phyloP scores from a whole-genome alignment of 2,888 invertebrate genomes.

The Coleophora deauratella region DNA sequence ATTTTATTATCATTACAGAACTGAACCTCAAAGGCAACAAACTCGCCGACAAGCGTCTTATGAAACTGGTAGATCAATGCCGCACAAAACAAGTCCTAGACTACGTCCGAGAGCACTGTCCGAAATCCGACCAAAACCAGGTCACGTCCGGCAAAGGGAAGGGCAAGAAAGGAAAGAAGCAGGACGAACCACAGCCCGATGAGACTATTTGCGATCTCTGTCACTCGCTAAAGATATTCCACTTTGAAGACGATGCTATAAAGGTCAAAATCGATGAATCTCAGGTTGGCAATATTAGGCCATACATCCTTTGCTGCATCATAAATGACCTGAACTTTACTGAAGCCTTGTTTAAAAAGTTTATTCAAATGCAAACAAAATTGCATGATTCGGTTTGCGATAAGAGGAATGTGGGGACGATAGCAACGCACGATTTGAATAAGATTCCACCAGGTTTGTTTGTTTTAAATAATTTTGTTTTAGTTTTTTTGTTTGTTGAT shows the following conservation, averaged over 20 bases:
- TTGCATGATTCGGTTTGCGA: conserved; percentile 84
- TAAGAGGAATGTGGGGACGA: conserved; percentile 84
- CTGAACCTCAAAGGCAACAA: conserved; percentile 83
- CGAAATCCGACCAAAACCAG: conserved; percentile 43
- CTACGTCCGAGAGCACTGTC: conserved; percentile 81
- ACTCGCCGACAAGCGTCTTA: conserved; percentile 80
- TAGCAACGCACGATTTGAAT: conserved; percentile 87
- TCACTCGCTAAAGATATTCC: conserved; percentile 57
- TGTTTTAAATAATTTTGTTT: no score
- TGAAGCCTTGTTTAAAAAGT: conserved; percentile 79
- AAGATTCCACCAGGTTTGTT: conserved; percentile 73
- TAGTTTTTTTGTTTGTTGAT: conserved; percentile 1
- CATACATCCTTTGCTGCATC: conserved; percentile 82
- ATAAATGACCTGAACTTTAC: conserved; percentile 77
- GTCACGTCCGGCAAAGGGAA: conserved; percentile 36
- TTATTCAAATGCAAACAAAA: conserved; percentile 86
- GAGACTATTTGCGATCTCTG: conserved; percentile 41
- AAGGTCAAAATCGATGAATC: conserved; percentile 69
- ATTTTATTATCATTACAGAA: no score
- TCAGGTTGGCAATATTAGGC: conserved; percentile 77
- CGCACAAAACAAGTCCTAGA: conserved; percentile 84
- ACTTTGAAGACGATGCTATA: conserved; percentile 61
- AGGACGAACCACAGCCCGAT: conserved; percentile 41
- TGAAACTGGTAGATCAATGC: conserved; percentile 83
- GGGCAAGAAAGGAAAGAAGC: conserved; percentile 55